Base-by-base conservation (phyloP, 2,888 invertebrate species). In the Synergus japonicus region DNA sequence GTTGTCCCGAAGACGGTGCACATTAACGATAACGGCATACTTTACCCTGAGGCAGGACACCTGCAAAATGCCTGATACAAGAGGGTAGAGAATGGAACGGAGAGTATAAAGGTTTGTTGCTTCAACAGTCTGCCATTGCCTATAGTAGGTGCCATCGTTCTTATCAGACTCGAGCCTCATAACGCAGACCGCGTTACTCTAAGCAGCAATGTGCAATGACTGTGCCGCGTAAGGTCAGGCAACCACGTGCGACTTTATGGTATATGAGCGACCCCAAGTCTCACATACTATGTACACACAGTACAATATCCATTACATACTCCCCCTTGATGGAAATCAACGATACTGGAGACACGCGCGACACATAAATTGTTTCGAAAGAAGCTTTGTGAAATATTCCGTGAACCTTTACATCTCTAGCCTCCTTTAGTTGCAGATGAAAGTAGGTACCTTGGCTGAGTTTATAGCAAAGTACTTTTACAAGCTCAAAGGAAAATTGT, bases 1-100 rank as follows among this genome's bases (percentile, higher is more conserved):
- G 82, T 84, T 83, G 78, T 76, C 78, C 81, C 79, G 83, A 84
- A 81, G 84, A 84, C 79, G 86, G 78, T 64, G 78, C 81, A 85
- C 85, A 83, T 86, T 84, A 85, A 86, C 86, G 88, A 86, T 87
- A 88, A 88, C 83, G 85, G 83, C 83, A 80, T 84, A 84, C 86
- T 85, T 83, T 82, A 69, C 79, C 63, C 81, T 81, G 80, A 78
- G 46, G 76, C 46, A 54, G 79, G 60, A 49, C 73, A 63, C 63
- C 76, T 64, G 78, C 64, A 63, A 78, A 73, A 76, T 49, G 76
- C 41, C 64, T 46, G 12, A 54, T 12, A 43, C 64, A 69, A 81
- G 81, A 77, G 82, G 79, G 81, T 79, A 82, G 77, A 79, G 83
- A 81, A 82, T 79, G 83, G 78, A 73, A 65, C n/a, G 18, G 66